Percentiles rank a stretch among this genome's conserved stretches.
These are phyloP conservation scores for Ondatra zibethicus DNA, from an alignment of 2,113 vertebrate species.

Conservation along the genomic window DNA sequence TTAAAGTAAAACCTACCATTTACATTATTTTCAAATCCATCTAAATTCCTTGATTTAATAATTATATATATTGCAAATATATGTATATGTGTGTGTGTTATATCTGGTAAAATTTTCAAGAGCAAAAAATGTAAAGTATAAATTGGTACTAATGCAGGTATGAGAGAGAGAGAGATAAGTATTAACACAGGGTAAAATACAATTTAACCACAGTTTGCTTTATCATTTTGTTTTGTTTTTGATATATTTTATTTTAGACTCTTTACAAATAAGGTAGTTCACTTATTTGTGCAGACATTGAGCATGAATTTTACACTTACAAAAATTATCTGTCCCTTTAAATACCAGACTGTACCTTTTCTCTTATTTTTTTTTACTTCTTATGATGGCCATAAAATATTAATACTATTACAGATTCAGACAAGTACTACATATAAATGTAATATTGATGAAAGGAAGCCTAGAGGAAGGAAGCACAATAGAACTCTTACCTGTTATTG, in stretches of 20 bases:
- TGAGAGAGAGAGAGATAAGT: neutral
- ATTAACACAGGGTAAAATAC: neutral
- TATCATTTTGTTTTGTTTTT: neutral
- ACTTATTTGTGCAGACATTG: neutral
- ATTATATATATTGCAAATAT: neutral
- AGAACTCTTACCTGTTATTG: neutral
- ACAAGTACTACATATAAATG: neutral
- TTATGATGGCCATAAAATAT: neutral
- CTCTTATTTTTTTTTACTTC: constrained; percentile 5
- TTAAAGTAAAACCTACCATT: neutral
- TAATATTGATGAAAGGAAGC: neutral
- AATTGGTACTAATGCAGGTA: neutral
- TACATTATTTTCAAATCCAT: neutral
- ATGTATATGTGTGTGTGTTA: neutral
- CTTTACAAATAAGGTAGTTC: neutral
- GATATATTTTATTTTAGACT: neutral
- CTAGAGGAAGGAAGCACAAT: neutral
- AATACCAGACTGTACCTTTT: neutral
- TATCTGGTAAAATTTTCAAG: neutral
- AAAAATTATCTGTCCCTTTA: neutral
- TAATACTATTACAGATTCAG: neutral
- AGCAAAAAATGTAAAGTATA: neutral
- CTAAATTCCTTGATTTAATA: neutral
- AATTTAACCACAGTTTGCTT: neutral
- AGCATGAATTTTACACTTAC: neutral